phyloP scores from a whole-genome alignment of 1,140 invertebrate species.

The Hermatobates lingyangjiaoensis region DNA sequence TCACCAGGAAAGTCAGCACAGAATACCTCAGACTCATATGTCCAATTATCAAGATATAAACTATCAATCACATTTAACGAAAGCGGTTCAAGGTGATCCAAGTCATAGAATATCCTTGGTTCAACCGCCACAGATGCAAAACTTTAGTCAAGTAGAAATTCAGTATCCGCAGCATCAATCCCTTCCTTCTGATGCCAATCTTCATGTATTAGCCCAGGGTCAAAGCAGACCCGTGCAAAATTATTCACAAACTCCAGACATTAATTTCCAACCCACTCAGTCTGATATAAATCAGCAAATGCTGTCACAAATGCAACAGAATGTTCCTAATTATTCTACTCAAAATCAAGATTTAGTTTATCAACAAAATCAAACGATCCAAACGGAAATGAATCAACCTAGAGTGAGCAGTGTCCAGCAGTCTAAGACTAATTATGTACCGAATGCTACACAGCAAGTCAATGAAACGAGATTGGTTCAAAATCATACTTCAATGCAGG shows the following conservation, averaged over 20 bases:
- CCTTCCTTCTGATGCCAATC: background rate
- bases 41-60: background rate
- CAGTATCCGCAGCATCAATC: background rate
- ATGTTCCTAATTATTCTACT: background rate
- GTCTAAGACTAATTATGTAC: background rate
- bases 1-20: conserved; percentile 17
- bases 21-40: background rate
- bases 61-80: conserved; percentile 18
- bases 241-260: background rate
- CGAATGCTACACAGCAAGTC: too few species aligned
- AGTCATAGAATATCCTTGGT: conserved; percentile 4
- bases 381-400: background rate
- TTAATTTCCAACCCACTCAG: background rate
- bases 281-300: conserved; percentile 3
- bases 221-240: background rate
- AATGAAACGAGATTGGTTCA: background rate
- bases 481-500: background rate
- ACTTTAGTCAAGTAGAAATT: background rate
- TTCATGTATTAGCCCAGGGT: background rate
- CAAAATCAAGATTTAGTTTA: background rate
- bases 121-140: conserved; percentile 19
- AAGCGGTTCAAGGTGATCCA: conserved; percentile 19
- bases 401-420: background rate
- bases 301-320: conserved; percentile 1
- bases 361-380: background rate